Percentiles rank a stretch among this genome's conserved stretches.
These are phyloP conservation scores for Nomada lathburiana DNA, from an alignment of 2,888 invertebrate genomes.

Conservation along the genomic window DNA sequence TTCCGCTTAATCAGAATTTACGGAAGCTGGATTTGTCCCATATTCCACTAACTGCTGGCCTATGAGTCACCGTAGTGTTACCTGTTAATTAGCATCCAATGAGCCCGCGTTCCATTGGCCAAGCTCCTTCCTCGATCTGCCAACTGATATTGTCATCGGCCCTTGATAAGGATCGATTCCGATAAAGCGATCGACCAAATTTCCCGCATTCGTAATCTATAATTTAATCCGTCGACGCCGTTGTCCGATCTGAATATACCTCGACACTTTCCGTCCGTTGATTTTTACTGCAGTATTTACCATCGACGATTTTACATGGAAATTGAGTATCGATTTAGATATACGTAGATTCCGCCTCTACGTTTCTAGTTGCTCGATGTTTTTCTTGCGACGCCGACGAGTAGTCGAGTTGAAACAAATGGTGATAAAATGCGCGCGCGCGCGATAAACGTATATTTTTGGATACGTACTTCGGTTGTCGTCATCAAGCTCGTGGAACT, in stretches of 20 bases:
- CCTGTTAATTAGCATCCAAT: conserved; percentile 58
- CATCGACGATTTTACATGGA: neutral
- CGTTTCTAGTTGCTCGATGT: conserved; percentile 4
- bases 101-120: conserved; percentile 16
- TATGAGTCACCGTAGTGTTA: conserved; percentile 59
- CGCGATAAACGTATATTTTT: neutral
- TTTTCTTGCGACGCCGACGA: neutral
- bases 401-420: neutral
- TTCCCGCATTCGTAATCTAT: neutral
- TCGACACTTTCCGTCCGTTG: neutral
- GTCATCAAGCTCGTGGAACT: neutral
- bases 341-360: neutral
- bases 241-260: conserved; percentile 1
- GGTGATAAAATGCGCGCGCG: neutral
- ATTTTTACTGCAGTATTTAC: neutral
- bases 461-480: neutral
- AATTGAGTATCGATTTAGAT: neutral
- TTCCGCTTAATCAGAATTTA: conserved; percentile 58
- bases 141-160: conserved; percentile 11
- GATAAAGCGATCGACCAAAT: neutral
- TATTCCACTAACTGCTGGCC: conserved; percentile 31
- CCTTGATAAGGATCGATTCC: conserved; percentile 15
- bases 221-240: conserved; percentile 1
- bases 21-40: conserved; percentile 45
- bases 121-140: conserved; percentile 35